These are phyloP conservation scores for Lordiphosa clarofinis DNA, from an alignment of 1,140 invertebrate species.

Conservation along the genomic window DNA sequence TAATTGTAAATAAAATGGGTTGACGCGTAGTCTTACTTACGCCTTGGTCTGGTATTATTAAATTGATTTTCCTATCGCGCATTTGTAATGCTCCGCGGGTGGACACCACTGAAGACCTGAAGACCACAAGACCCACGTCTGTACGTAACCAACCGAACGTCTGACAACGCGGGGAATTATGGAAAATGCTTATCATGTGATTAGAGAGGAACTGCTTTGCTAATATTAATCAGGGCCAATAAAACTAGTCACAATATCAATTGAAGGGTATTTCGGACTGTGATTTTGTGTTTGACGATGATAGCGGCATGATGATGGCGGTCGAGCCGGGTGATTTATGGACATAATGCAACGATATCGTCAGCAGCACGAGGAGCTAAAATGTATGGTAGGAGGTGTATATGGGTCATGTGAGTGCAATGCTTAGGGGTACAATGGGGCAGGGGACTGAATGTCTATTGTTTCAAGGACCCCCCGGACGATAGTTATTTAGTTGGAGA, in stretches of 20 bases:
- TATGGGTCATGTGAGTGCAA: constrained; percentile 15
- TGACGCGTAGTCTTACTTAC: constrained; percentile 55
- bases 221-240: constrained; percentile 71
- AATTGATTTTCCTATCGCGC: constrained; percentile 71
- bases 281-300: constrained; percentile 56
- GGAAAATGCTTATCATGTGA: constrained; percentile 70
- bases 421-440: not conserved
- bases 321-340: constrained; percentile 34
- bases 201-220: constrained; percentile 59
- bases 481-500: too few relatives aligned
- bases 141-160: not conserved
- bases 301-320: constrained; percentile 6
- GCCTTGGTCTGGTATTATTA: constrained; percentile 46
- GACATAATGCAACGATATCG: constrained; percentile 39
- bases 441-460: too few relatives aligned
- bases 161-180: constrained; percentile 43
- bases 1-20: constrained; percentile 72
- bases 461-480: too few relatives aligned
- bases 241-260: constrained; percentile 70
- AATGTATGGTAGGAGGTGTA: not conserved
- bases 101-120: constrained; percentile 29
- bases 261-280: constrained; percentile 72
- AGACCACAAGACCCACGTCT: not conserved
- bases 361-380: constrained; percentile 25
- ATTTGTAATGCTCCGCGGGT: constrained; percentile 32